Evolutionary conservation across 2,113 vertebrate genomes (phyloP), one percentile per base, ranked within the genome.

Genomic region (Osmerus eperlanus): DNA sequence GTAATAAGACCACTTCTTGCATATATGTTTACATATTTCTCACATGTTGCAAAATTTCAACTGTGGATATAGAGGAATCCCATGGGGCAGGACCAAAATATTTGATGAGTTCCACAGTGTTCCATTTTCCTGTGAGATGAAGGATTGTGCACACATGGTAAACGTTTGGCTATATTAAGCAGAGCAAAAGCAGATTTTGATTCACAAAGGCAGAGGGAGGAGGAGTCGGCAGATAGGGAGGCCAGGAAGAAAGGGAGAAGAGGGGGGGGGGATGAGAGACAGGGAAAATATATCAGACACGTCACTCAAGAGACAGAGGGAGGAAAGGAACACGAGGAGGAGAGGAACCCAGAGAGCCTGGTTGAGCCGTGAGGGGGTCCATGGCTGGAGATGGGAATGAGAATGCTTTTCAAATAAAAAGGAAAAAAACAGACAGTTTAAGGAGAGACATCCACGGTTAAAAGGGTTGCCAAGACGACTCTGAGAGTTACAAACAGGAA

Each of bases 281-380:
- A 76, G 66, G 76, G 83, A 81, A 71, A 70, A 75, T 71, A 1
- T 23, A 23, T 23, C 23, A 23, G 23, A 23, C 23, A 23, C 23
- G 67, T 76, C 78, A 72, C 71, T 85, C 76, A 80, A 71, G 62
- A 55, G 70, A 74, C 47, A 65, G 60, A 69, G 65, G 19, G 32
- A 54, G 64, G 19, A 60, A 6, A 29, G 23, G 23, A 23, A 23
- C 23, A 23, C 23, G 1, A 23, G 23, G 23, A 65, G 51, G 29
- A 18, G 53, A 8, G 56, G 29, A 32, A 32, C 29, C 3, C 29
- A 32, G 36, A 32, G 36, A 41, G 36, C 8, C 1, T 41, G 1
- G 5, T 41, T 41, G 6, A 41, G 8, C 36, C 1, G 36, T 6
- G 36, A 8, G 36, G 36, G 36, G 36, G 36, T 41, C 36, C 0